These are phyloP conservation scores for Lophius americanus DNA, from an alignment of 2,797 vertebrate species.

Conservation along the genomic window DNA sequence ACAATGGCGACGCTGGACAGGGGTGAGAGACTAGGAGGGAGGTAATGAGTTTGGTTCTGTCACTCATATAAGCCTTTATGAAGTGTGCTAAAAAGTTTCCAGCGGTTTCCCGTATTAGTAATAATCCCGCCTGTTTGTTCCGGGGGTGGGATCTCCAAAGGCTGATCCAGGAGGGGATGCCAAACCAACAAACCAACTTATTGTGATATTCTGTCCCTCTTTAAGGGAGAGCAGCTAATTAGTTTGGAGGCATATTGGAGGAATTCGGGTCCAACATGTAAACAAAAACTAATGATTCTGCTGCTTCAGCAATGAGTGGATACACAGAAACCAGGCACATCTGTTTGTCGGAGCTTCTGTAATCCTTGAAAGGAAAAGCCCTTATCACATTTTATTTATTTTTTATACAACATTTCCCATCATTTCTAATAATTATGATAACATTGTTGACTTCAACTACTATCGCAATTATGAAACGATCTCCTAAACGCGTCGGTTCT, in stretches of 20 bases:
- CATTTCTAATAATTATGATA: neutral
- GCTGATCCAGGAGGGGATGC: constrained; percentile 53
- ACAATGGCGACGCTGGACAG: neutral
- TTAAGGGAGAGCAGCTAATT: constrained; percentile 72
- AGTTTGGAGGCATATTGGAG: constrained; percentile 72
- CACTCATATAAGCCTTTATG: constrained; percentile 25
- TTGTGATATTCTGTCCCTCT: constrained; percentile 68
- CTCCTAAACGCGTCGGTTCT: too few relatives aligned
- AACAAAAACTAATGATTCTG: constrained; percentile 81
- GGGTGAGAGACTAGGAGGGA: constrained; percentile 19
- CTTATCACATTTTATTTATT: neutral
- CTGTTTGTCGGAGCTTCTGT: neutral
- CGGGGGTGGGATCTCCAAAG: constrained; percentile 24
- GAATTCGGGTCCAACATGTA: constrained; percentile 72
- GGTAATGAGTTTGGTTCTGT: constrained; percentile 2
- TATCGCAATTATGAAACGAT: too few relatives aligned
- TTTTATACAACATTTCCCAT: neutral
- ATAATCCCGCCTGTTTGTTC: constrained; percentile 58
- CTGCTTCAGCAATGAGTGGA: constrained; percentile 59
- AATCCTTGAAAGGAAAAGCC: neutral
- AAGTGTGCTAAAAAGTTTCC: constrained; percentile 30
- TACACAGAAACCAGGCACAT: constrained; percentile 12
- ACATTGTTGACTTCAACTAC: too few relatives aligned
- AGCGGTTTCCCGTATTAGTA: constrained; percentile 24
- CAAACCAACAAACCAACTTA: constrained; percentile 63